A percentile compares a stretch with the other conserved stretches of the same genome.
phyloP scores from a whole-genome alignment of 2,888 invertebrate species.

The Drosophila quinaria region DNA sequence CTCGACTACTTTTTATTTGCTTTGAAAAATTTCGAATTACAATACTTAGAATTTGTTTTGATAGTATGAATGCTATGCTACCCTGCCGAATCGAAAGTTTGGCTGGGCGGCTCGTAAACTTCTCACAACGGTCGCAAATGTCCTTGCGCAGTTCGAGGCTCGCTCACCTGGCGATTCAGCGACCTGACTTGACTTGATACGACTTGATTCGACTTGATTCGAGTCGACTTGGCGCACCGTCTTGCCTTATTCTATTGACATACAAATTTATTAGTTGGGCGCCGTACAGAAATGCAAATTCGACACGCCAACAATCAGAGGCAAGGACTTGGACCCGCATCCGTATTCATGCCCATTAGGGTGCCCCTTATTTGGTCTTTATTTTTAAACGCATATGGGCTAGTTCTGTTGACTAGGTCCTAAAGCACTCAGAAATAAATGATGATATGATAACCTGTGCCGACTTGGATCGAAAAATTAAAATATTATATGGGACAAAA shows the following conservation, averaged over 20 bases:
- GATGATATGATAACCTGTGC: too few species aligned
- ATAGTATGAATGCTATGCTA: constrained; percentile 36
- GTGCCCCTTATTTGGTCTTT: too few species aligned
- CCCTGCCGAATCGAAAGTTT: constrained; percentile 7
- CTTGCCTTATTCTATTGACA: constrained; percentile 71
- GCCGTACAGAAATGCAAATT: constrained; percentile 75
- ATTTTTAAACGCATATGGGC: too few species aligned
- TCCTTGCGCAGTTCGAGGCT: constrained; percentile 84
- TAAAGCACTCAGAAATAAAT: too few species aligned
- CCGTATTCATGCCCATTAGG: neutral
- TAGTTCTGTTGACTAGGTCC: too few species aligned
- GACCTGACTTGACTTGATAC: constrained; percentile 9
- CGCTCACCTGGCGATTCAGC: constrained; percentile 51
- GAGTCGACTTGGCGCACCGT: constrained; percentile 7
- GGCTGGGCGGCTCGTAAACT: constrained; percentile 58
- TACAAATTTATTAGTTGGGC: constrained; percentile 79
- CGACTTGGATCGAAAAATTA: too few species aligned
- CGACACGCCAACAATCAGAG: constrained; percentile 71
- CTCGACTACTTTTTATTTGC: constrained; percentile 82
- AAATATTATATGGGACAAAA: too few species aligned
- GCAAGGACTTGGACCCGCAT: constrained; percentile 10
- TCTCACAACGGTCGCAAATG: constrained; percentile 61
- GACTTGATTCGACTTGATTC: neutral
- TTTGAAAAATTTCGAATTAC: constrained; percentile 82
- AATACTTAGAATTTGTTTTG: constrained; percentile 83